These are phyloP conservation scores for Paramisgurnus dabryanus DNA, from an alignment of 2,113 vertebrate genomes.

Conservation along the genomic window DNA sequence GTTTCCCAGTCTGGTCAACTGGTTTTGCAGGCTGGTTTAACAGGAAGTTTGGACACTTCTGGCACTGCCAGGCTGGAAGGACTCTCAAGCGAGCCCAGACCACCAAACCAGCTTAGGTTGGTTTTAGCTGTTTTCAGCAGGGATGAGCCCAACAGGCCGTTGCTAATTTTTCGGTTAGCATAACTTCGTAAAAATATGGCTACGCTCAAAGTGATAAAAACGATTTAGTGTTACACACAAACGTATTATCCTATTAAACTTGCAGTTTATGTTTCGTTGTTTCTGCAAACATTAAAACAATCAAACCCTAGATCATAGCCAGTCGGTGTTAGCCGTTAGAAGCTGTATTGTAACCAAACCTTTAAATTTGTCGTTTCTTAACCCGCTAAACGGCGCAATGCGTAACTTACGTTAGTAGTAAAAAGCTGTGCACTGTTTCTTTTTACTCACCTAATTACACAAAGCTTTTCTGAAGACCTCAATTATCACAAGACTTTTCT, in stretches of 20 bases:
- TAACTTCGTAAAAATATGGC: not conserved
- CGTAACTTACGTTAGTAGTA: too few relatives aligned
- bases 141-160: not conserved
- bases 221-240: too few relatives aligned
- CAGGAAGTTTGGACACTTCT: too few relatives aligned
- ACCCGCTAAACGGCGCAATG: not conserved
- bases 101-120: too few relatives aligned
- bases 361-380: not conserved
- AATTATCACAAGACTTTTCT: not conserved
- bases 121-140: too few relatives aligned
- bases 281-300: not conserved
- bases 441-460: constrained; percentile 40
- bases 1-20: too few relatives aligned
- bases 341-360: not conserved
- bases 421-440: too few relatives aligned
- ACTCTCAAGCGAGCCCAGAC: too few relatives aligned
- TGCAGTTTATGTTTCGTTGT: not conserved
- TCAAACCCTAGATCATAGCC: not conserved
- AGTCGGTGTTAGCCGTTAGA: not conserved
- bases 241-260: not conserved
- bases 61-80: too few relatives aligned
- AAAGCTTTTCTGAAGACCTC: not conserved
- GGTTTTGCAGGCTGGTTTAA: too few relatives aligned
- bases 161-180: constrained; percentile 1
- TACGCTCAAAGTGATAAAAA: not conserved